These are phyloP conservation scores for Spodoptera litura DNA, from an alignment of 1,140 invertebrate genomes.

Conservation along the genomic window DNA sequence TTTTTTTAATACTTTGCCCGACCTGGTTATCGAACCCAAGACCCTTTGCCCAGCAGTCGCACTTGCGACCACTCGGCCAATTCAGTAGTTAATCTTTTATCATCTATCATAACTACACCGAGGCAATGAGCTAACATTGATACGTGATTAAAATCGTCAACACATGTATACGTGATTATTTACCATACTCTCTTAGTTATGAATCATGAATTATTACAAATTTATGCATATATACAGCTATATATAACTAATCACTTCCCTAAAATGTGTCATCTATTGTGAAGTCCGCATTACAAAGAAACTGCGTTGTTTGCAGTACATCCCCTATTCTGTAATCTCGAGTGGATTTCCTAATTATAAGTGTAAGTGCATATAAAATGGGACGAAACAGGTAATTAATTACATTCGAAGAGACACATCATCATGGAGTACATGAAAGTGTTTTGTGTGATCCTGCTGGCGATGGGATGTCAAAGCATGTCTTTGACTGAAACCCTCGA, in stretches of 20 bases:
- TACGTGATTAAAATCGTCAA: too few relatives aligned
- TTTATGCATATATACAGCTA: neutral
- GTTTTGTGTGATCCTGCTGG: conserved; percentile 2
- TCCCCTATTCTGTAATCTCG: neutral
- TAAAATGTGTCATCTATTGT: neutral
- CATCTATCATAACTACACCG: too few relatives aligned
- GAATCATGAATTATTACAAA: too few relatives aligned
- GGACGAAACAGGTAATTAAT: neutral
- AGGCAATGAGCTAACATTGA: too few relatives aligned
- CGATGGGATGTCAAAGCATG: neutral
- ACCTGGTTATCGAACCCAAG: too few relatives aligned
- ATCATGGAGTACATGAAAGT: conserved; percentile 1
- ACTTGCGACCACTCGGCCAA: too few relatives aligned
- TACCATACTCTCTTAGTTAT: too few relatives aligned
- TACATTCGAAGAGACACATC: neutral
- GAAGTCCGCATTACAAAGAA: neutral
- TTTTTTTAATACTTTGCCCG: too few relatives aligned
- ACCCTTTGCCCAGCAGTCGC: too few relatives aligned
- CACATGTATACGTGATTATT: too few relatives aligned
- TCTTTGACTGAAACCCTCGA: neutral
- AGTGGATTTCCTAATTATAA: neutral
- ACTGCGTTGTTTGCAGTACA: neutral
- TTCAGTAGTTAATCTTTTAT: too few relatives aligned
- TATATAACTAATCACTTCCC: neutral
- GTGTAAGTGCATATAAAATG: neutral